phyloP scores from a whole-genome alignment of 2,888 invertebrate species.

The Tholera decimalis region DNA sequence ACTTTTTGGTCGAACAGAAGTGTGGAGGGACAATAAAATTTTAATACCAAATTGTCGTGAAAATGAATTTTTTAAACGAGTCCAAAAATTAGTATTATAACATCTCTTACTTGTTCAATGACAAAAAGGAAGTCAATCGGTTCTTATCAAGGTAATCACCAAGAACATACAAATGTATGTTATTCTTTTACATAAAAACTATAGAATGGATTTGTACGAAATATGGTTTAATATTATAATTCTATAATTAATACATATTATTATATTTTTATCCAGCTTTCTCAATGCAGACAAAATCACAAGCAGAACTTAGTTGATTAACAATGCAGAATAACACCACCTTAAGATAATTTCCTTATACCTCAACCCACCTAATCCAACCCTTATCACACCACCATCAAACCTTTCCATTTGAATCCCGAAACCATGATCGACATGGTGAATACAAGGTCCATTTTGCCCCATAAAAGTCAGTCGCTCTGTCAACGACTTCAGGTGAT shows the following conservation, averaged over 20 bases:
- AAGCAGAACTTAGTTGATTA: neutral
- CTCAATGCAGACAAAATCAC: neutral
- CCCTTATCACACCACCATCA: slow-evolving; percentile 40
- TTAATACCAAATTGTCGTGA: neutral
- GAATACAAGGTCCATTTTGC: slow-evolving; percentile 41
- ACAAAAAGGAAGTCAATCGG: too few relatives aligned
- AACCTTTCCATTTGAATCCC: slow-evolving; percentile 49
- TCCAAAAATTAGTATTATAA: neutral
- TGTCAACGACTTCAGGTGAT: slow-evolving; percentile 26
- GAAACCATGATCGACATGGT: slow-evolving; percentile 36
- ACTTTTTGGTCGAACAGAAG: neutral
- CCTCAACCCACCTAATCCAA: slow-evolving; percentile 9
- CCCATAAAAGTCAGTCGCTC: slow-evolving; percentile 59
- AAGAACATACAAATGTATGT: too few relatives aligned
- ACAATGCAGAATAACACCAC: slow-evolving; percentile 1
- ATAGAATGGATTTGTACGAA: too few relatives aligned
- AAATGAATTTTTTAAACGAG: neutral
- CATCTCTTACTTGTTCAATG: neutral
- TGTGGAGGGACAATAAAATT: neutral
- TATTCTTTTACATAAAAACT: too few relatives aligned
- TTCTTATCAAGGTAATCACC: too few relatives aligned
- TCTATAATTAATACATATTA: too few relatives aligned
- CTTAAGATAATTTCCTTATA: slow-evolving; percentile 8
- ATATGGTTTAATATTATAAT: too few relatives aligned
- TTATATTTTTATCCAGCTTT: neutral